Evolutionary conservation across 2,888 invertebrate species (phyloP).

Genomic region (Stratiomys singularior): DNA sequence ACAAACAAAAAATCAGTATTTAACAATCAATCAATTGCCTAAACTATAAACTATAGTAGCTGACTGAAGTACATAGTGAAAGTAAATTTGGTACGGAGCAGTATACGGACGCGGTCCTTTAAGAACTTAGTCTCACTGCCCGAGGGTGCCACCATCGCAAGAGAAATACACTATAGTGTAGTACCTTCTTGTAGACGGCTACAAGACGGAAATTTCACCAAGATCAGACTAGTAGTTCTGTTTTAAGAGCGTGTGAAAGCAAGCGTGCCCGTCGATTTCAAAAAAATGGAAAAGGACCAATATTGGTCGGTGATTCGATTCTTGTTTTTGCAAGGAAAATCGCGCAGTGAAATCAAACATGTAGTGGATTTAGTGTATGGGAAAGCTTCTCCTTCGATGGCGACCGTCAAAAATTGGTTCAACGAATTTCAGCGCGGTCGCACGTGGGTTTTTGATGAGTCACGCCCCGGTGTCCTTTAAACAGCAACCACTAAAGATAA

Average conservation of each 20-base stretch:
- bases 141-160: too few relatives aligned
- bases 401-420: constrained; percentile 43
- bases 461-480: constrained; percentile 32
- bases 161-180: not conserved
- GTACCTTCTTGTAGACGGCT: not conserved
- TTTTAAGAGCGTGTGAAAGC: constrained; percentile 52
- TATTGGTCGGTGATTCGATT: constrained; percentile 45
- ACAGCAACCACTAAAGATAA: not conserved
- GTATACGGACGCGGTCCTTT: not conserved
- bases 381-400: constrained; percentile 38
- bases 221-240: constrained; percentile 48
- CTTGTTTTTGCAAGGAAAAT: constrained; percentile 42
- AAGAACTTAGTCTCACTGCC: not conserved
- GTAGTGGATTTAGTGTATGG: constrained; percentile 40
- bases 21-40: too few relatives aligned
- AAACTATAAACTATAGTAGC: too few relatives aligned
- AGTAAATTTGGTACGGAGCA: too few relatives aligned
- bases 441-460: constrained; percentile 45
- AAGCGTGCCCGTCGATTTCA: constrained; percentile 49
- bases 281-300: constrained; percentile 50
- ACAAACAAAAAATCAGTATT: too few relatives aligned
- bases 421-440: constrained; percentile 37
- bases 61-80: too few relatives aligned
- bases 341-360: constrained; percentile 42
- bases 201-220: not conserved